Evolutionary conservation across 2,797 vertebrate species (phyloP).

Genomic region (Bucorvus abyssinicus): DNA sequence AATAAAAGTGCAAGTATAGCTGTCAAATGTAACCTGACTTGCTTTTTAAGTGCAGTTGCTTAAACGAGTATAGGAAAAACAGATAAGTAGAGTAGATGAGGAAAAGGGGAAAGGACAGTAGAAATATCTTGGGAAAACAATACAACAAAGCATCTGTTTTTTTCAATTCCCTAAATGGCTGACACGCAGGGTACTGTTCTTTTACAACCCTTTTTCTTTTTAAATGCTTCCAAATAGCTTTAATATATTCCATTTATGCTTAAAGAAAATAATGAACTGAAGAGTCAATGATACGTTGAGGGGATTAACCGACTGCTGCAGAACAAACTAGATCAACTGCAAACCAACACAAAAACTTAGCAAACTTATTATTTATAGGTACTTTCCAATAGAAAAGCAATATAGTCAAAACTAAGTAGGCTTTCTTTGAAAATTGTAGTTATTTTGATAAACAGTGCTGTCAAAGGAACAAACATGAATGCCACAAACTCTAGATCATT

Average conservation of each 20-base stretch:
- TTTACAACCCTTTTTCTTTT: slow-evolving; percentile 28
- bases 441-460: slow-evolving; percentile 70
- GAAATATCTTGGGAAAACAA: slow-evolving; percentile 13
- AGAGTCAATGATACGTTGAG: slow-evolving; percentile 26
- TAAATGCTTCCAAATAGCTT: slow-evolving; percentile 48
- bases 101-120: neutral
- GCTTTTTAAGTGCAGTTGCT: neutral
- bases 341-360: slow-evolving; percentile 42
- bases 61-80: slow-evolving; percentile 4
- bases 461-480: slow-evolving; percentile 48
- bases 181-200: neutral
- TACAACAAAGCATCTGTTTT: neutral
- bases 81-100: neutral
- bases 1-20: neutral
- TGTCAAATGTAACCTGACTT: slow-evolving; percentile 4
- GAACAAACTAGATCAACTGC: slow-evolving; percentile 38
- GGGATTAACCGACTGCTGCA: slow-evolving; percentile 11
- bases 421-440: slow-evolving; percentile 63
- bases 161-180: slow-evolving; percentile 5
- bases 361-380: slow-evolving; percentile 57
- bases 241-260: slow-evolving; percentile 46
- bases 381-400: slow-evolving; percentile 50
- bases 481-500: slow-evolving; percentile 24
- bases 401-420: slow-evolving; percentile 57
- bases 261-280: slow-evolving; percentile 43